These are phyloP conservation scores for Murina feae DNA, from an alignment of 2,113 vertebrate species.

Conservation along the genomic window DNA sequence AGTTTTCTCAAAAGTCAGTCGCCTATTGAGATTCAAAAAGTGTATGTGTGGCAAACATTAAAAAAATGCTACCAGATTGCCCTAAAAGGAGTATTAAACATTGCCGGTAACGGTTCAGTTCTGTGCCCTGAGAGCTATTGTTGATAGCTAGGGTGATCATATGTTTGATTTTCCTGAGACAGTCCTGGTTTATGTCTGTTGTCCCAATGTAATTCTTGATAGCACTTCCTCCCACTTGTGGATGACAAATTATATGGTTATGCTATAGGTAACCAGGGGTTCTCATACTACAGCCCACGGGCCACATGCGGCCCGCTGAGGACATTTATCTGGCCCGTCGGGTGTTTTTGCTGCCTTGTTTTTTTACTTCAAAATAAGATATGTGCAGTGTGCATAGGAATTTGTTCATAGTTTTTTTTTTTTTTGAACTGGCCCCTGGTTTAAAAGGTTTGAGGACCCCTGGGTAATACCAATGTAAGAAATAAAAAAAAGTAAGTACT, in stretches of 20 bases:
- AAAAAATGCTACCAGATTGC: neutral
- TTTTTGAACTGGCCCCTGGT: no score
- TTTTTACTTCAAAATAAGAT: no score
- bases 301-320: no score
- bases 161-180: neutral
- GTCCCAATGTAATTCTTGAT: neutral
- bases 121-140: neutral
- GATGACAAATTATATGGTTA: neutral
- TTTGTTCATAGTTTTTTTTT: no score
- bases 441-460: no score
- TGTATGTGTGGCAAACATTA: neutral
- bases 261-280: no score
- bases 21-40: neutral
- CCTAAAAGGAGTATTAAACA: neutral
- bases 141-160: neutral
- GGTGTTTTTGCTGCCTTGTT: no score
- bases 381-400: no score
- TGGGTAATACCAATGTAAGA: neutral
- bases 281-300: no score
- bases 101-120: neutral
- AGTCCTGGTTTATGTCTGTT: neutral
- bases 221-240: neutral
- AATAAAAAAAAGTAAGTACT: neutral
- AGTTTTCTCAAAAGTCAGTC: neutral
- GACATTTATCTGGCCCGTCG: no score